These are phyloP conservation scores for Neocloeon triangulifer DNA, from an alignment of 1,140 invertebrate genomes.

Conservation along the genomic window DNA sequence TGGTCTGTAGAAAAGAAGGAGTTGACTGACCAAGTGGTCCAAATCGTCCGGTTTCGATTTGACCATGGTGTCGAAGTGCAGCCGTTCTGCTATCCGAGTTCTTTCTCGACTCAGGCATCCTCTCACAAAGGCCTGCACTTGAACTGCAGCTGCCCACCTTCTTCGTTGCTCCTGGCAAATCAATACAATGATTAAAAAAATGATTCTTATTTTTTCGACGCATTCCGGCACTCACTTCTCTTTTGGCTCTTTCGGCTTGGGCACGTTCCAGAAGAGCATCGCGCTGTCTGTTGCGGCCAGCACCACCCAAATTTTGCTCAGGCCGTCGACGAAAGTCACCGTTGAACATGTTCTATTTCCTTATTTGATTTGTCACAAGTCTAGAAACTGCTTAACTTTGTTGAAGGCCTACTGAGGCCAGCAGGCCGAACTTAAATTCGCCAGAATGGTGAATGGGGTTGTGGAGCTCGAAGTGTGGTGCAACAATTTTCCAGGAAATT, in stretches of 20 bases:
- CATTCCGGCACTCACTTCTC: slow-evolving; percentile 34
- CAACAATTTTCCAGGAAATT: too few relatives aligned
- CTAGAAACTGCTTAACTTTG: too few relatives aligned
- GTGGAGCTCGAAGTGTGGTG: too few relatives aligned
- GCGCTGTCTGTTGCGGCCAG: slow-evolving; percentile 50
- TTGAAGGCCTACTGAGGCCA: too few relatives aligned
- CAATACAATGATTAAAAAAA: too few relatives aligned
- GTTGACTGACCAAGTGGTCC: slow-evolving; percentile 27
- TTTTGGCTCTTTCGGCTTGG: slow-evolving; percentile 60
- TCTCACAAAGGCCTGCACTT: slow-evolving; percentile 48
- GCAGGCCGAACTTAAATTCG: too few relatives aligned
- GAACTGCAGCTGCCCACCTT: slow-evolving; percentile 37
- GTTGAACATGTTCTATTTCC: slow-evolving; percentile 59
- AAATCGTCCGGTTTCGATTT: slow-evolving; percentile 25
- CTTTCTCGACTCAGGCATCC: slow-evolving; percentile 45
- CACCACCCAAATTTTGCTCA: slow-evolving; percentile 72
- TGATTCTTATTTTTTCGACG: too few relatives aligned
- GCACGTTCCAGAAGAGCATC: slow-evolving; percentile 54
- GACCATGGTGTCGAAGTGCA: slow-evolving; percentile 39
- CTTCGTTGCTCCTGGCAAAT: slow-evolving; percentile 48
- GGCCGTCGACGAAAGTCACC: slow-evolving; percentile 73
- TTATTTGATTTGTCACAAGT: too few relatives aligned
- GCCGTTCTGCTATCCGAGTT: slow-evolving; percentile 35
- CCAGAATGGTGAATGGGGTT: too few relatives aligned
- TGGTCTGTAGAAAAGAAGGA: slow-evolving; percentile 56